Conservation (phyloP, 1,140 invertebrate genomes). For the Eurosta solidaginis region DNA sequence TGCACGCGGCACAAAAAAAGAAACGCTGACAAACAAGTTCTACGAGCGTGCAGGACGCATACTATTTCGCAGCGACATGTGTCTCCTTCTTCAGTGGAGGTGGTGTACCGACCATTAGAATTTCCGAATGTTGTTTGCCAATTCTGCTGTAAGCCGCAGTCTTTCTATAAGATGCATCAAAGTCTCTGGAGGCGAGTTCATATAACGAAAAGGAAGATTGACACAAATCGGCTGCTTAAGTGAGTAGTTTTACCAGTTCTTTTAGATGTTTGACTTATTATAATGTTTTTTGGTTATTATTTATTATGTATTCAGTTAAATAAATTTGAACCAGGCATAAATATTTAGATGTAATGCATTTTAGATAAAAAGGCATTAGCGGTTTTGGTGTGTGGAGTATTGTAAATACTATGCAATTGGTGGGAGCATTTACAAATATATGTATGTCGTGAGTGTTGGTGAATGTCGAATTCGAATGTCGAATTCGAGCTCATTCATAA, state of each 20-base stretch:
- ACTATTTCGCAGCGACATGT: not conserved
- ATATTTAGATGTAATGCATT: not conserved
- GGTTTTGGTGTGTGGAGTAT: no score
- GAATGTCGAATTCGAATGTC: no score
- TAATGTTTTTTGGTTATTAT: not conserved
- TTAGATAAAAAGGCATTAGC: not conserved
- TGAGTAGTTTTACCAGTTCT: constrained; percentile 12
- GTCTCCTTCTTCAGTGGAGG: not conserved
- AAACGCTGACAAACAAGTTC: not conserved
- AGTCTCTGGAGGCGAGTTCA: not conserved
- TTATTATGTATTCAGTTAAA: not conserved
- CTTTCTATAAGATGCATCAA: not conserved
- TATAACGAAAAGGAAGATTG: not conserved
- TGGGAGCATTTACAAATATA: no score
- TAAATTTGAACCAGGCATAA: not conserved
- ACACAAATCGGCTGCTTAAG: constrained; percentile 1
- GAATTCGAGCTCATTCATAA: no score
- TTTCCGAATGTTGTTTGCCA: not conserved
- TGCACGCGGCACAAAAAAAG: not conserved
- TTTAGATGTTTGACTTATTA: not conserved
- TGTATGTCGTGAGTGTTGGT: no score
- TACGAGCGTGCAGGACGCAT: not conserved
- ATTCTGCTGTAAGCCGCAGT: not conserved
- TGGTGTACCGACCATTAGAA: not conserved
- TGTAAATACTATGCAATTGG: no score